These are phyloP conservation scores for Eupeodes corollae DNA, from an alignment of 1,140 invertebrate genomes.

Conservation along the genomic window DNA sequence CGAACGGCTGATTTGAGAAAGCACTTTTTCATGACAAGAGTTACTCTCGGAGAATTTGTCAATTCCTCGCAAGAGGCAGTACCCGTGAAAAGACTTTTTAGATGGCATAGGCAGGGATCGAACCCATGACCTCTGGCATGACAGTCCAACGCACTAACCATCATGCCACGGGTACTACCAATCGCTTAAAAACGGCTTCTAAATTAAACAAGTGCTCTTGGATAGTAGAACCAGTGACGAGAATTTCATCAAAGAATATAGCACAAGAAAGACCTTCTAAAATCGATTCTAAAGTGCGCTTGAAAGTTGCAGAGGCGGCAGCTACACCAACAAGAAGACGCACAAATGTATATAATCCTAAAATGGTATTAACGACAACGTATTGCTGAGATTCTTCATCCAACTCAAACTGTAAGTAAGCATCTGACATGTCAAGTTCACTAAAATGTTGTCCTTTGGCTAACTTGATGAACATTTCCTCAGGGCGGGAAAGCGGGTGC, in stretches of 20 bases:
- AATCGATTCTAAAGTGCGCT: constrained; percentile 17
- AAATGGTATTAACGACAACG: constrained; percentile 19
- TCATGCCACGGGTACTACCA: too few species aligned
- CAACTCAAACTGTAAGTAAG: constrained; percentile 24
- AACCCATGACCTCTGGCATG: too few species aligned
- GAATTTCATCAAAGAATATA: constrained; percentile 32
- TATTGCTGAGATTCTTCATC: constrained; percentile 12
- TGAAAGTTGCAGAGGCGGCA: constrained; percentile 31
- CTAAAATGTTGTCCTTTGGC: constrained; percentile 23
- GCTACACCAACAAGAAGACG: constrained; percentile 37
- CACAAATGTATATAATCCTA: constrained; percentile 33
- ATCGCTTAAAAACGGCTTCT: too few species aligned
- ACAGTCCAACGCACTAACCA: too few species aligned
- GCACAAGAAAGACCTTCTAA: constrained; percentile 22
- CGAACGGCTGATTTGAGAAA: too few species aligned
- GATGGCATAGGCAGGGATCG: too few species aligned
- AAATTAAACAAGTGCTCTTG: constrained; percentile 23
- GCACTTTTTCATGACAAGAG: too few species aligned
- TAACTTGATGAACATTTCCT: constrained; percentile 29
- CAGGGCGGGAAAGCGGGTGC: constrained; percentile 22
- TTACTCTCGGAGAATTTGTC: too few species aligned
- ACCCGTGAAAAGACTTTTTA: too few species aligned
- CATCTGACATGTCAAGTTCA: constrained; percentile 17
- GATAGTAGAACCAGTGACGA: constrained; percentile 15
- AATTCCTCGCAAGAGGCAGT: too few species aligned